Evolutionary conservation across 1,140 invertebrate species (phyloP), one percentile per base, ranked within the genome.

Genomic region (Drepana arcuata): DNA sequence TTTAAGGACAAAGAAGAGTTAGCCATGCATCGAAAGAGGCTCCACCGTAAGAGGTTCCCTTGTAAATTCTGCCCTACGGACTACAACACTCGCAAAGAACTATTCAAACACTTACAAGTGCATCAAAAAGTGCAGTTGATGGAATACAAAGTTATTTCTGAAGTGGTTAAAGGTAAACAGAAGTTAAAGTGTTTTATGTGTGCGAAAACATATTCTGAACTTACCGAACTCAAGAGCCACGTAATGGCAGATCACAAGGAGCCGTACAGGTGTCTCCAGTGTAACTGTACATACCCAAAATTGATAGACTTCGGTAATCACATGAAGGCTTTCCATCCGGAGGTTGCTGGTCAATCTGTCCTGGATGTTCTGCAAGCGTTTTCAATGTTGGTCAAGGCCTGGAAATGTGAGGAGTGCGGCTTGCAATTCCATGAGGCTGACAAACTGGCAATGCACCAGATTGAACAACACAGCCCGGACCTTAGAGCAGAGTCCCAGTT

Each of bases 11-110:
- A 78, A 53, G 46, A 67, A 14, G 70, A 74, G 24, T 36, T 80
- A 4, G 36, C 48, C 1, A 33, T 57, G 5, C 78, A 82, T 33
- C 54, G 64, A 11, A 68, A 67, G 44, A 27, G 67, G 23, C 11
- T 68, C 2, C 78, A 80, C 24, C 43, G 65, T 16, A 82, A 78
- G 31, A 53, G 63, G 16, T 82, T 79, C 28, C 71, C 70, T 0
- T 82, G 78, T 41, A 82, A 82, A 49, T 79, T 82, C 16, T 82
- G 78, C 37, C 74, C 78, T 0, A 79, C 72, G 25, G 73, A 78
- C 31, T 78, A 79, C 21, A 47, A 65, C 14, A 79, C 71, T 0
- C 45, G 64, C 3, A 82, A 79, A 33, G 71, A 78, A 16, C 45
- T 82, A 3, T 75, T 79, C 32, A 75, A 75, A 42, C 78, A 82